Evolutionary conservation across 2,797 vertebrate species (phyloP), one percentile per base, ranked within the genome.

Genomic region (Pelodytes ibericus): DNA sequence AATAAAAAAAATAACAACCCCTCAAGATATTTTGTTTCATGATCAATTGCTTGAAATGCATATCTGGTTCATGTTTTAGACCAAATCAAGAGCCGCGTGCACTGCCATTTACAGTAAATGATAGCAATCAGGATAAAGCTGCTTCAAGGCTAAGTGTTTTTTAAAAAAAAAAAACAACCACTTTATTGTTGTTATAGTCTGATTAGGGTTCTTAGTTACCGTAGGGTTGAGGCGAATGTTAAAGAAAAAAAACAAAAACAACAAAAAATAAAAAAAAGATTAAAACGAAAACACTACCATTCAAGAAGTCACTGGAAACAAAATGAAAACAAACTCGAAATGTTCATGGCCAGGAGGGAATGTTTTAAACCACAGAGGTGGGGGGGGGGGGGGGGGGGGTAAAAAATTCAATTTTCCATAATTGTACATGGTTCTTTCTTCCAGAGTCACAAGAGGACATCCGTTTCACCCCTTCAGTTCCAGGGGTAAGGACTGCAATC

Each of bases 401-500:
- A 60, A 74, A 73, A 63, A 77, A 56, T 74, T 82, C 49, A 74
- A 47, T n/a, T 81, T 80, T 81, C 81, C 70, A 71, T 65, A 72
- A 81, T 75, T 81, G 72, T 68, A 64, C 66, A 77, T 80, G 71
- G 75, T 58, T 84, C 72, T 76, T 71, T 75, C n/a, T 13, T 68
- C 56, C 36, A 81, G 85, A 82, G 75, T 86, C 81, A 86, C 63
- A 76, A 68, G 68, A 68, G 71, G 82, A 59, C 29, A 44, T 44
- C 13, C 41, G 13, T 6, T 44, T 44, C 10, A 44, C 41, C 41
- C 9, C 3, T 44, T 44, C 15, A 44, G 41, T 3, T 0, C 33
- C n/a, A n/a, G n/a, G n/a, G 33, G 4, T 36, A 36, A 36, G 11
- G 33, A 36, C 33, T 36, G 33, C 33, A n/a, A n/a, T n/a, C n/a